Base-by-base conservation (phyloP, 2,888 invertebrate genomes). In the Scaptomyza caliginosa region DNA sequence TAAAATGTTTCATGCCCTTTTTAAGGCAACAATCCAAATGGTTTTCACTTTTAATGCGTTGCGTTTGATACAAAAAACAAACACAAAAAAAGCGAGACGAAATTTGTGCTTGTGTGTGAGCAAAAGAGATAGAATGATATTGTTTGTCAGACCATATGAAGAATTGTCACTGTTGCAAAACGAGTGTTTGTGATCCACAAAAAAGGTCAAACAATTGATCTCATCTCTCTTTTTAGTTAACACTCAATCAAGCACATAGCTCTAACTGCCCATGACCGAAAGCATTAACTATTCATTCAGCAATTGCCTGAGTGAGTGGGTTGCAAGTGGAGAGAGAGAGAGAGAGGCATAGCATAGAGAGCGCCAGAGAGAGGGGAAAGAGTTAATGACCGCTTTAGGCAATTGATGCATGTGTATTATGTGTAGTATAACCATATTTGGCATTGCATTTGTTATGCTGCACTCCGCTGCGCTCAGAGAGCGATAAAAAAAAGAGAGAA, bases 391-490 rank as follows among this genome's bases (percentile, higher is more conserved):
- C 62, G 65, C 52, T 56, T 56, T 38, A 34, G 40, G 30, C 54
- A 64, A 48, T 57, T 51, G 63, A 59, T 79, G 69, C 73, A 56
- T 39, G 51, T 52, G 10, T 24, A 24, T 32, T 6, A 13, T 32
- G 7, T 7, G 46, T 68, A 38, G 67, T 62, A 81, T 81, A 81
- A 86, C 81, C 81, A 81, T 81, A 81, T 81, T 81, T 84, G 81
- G 81, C 77, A 69, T 84, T 86, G 86, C 81, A 81, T 67, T 86
- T 66, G 67, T 49, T 64, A 49, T 68, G 77, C 71, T 84, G 84
- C 79, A 80, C 40, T 67, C 42, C 50, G 24, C 55, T 46, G 38
- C 38, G 49, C 51, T 56, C 54, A 42, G 39, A 23, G 23, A 13
- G 23, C 11, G 23, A 19, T 26, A 10, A 36, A 26, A 10, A 16